Percentiles rank a stretch among this genome's conserved stretches.
These are phyloP conservation scores for Drosophila quinaria DNA, from an alignment of 2,888 invertebrate genomes.

Conservation along the genomic window DNA sequence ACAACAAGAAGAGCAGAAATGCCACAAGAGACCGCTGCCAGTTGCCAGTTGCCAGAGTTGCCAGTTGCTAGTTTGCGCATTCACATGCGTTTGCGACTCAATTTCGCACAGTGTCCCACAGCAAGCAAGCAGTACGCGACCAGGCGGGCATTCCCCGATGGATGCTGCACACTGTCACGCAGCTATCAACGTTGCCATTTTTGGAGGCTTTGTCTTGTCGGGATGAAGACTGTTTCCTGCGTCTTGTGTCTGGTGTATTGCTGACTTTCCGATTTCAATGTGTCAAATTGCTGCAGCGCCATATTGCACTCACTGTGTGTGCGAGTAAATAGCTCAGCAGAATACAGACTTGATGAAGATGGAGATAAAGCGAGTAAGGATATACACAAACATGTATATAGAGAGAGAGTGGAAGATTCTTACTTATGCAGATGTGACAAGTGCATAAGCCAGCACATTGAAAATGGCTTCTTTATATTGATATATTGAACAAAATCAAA, in stretches of 20 bases:
- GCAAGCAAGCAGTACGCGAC: constrained; percentile 28
- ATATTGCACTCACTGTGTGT: constrained; percentile 64
- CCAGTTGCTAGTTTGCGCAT: constrained; percentile 17
- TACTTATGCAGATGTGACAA: constrained; percentile 76
- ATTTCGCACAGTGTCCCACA: constrained; percentile 52
- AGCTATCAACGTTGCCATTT: constrained; percentile 31
- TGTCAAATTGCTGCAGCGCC: constrained; percentile 75
- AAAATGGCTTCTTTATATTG: constrained; percentile 74
- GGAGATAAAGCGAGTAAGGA: neutral
- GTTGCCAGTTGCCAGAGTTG: neutral
- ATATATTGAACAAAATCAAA: constrained; percentile 74
- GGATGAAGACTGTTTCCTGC: constrained; percentile 36
- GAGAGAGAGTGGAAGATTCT: neutral
- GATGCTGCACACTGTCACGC: constrained; percentile 7
- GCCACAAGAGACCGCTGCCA: constrained; percentile 13
- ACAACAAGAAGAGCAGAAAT: constrained; percentile 1
- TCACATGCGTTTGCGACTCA: constrained; percentile 56
- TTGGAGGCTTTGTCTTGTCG: constrained; percentile 44
- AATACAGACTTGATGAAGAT: constrained; percentile 22
- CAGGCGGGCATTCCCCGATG: constrained; percentile 8
- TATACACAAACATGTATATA: too few relatives aligned
- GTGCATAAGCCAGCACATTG: constrained; percentile 66
- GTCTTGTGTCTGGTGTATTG: constrained; percentile 65
- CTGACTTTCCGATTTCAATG: constrained; percentile 73
- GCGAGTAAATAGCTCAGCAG: constrained; percentile 39